phyloP scores from a whole-genome alignment of 2,797 vertebrate genomes.

The Acipenser transmontanus region DNA sequence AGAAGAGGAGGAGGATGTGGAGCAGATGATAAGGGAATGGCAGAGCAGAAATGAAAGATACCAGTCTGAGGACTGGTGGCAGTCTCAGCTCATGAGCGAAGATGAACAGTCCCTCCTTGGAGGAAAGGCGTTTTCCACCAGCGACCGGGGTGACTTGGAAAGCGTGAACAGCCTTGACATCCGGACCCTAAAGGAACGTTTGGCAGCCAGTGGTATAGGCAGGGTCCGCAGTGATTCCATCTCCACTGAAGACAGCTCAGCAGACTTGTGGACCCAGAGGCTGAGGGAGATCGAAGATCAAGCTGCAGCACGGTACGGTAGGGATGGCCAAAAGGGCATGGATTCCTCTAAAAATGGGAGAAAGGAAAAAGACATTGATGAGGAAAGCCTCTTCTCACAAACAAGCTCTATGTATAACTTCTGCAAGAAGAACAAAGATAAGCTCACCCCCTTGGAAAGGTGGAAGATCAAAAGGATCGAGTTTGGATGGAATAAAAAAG shows the following conservation, averaged over 20 bases:
- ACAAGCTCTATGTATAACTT: constrained; percentile 85
- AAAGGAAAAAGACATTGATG: constrained; percentile 54
- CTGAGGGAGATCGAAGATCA: constrained; percentile 81
- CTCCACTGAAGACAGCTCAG: constrained; percentile 68
- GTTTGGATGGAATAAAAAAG: constrained; percentile 91
- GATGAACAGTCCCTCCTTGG: constrained; percentile 36
- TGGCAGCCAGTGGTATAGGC: constrained; percentile 45
- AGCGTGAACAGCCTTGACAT: constrained; percentile 78
- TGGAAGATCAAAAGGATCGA: constrained; percentile 94
- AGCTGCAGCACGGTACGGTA: constrained; percentile 57
- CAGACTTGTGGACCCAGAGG: constrained; percentile 83
- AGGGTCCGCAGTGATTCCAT: constrained; percentile 44
- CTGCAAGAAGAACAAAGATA: constrained; percentile 87
- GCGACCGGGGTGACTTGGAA: constrained; percentile 53
- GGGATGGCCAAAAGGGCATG: constrained; percentile 36
- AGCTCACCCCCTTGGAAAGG: constrained; percentile 80
- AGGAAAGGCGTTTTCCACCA: constrained; percentile 23
- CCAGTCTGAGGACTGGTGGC: constrained; percentile 63
- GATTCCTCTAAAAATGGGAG: constrained; percentile 29
- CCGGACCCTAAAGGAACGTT: constrained; percentile 56
- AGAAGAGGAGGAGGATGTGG: constrained; percentile 52
- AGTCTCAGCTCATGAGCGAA: constrained; percentile 53
- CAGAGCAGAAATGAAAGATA: constrained; percentile 81
- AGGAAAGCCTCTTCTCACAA: constrained; percentile 77
- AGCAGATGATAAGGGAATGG: constrained; percentile 76